Evolutionary conservation across 2,797 vertebrate genomes (phyloP).

Genomic region (Thalassophryne amazonica): DNA sequence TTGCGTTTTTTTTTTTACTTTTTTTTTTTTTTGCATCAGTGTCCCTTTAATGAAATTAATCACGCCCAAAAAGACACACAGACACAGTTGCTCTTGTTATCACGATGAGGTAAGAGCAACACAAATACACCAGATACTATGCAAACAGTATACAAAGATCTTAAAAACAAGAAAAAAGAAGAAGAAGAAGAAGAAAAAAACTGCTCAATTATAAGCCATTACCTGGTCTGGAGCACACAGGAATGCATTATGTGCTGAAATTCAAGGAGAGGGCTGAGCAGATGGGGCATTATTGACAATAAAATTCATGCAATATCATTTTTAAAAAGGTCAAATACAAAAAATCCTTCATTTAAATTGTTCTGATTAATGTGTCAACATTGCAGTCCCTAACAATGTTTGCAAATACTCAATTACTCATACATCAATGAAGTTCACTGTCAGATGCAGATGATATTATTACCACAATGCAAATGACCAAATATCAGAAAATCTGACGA

Average conservation of each 20-base stretch:
- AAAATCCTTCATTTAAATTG: conserved; percentile 22
- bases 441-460: conserved; percentile 22
- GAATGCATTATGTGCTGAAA: conserved; percentile 44
- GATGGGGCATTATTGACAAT: not conserved
- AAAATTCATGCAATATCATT: conserved; percentile 16
- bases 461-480: conserved; percentile 2
- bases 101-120: conserved; percentile 74
- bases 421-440: not conserved
- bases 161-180: conserved; percentile 33
- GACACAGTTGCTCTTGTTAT: conserved; percentile 73
- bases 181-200: no score
- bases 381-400: conserved; percentile 27
- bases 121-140: conserved; percentile 58
- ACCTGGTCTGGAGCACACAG: conserved; percentile 49
- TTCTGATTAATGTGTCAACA: conserved; percentile 19
- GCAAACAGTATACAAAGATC: conserved; percentile 55
- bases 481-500: not conserved
- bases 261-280: not conserved
- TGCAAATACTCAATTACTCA: conserved; percentile 19
- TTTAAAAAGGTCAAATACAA: conserved; percentile 12
- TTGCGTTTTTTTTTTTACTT: no score
- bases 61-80: conserved; percentile 15
- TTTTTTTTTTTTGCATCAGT: no score
- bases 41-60: no score
- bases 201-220: conserved; percentile 32